Evolutionary conservation across 2,797 vertebrate species (phyloP).

Genomic region (Onychomys arenicola): DNA sequence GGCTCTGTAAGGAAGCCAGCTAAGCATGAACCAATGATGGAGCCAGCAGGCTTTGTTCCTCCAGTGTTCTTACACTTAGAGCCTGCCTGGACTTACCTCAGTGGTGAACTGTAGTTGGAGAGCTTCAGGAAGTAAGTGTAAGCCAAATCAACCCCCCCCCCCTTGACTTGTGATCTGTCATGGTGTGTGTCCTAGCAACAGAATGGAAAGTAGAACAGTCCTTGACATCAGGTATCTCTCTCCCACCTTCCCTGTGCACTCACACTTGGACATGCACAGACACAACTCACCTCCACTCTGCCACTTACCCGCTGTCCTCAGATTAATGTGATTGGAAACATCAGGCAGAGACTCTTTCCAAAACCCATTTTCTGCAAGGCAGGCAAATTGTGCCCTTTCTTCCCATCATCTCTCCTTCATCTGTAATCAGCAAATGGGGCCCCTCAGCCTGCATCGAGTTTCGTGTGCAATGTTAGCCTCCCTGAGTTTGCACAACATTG

Average conservation of each 20-base stretch:
- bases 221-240: neutral
- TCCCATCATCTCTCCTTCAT: conserved; percentile 77
- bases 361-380: conserved; percentile 74
- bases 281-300: conserved; percentile 34
- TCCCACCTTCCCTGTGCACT: neutral
- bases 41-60: neutral
- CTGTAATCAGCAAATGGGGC: conserved; percentile 66
- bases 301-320: conserved; percentile 65
- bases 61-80: neutral
- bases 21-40: neutral
- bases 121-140: neutral
- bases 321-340: conserved; percentile 76
- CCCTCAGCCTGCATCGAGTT: conserved; percentile 53
- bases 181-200: neutral
- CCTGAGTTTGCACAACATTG: conserved; percentile 66
- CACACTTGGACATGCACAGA: neutral
- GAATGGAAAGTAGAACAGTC: neutral
- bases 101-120: neutral
- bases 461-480: conserved; percentile 64
- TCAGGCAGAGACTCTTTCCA: conserved; percentile 78
- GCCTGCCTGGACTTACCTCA: neutral
- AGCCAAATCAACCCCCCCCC: neutral
- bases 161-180: neutral
- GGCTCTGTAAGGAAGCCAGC: neutral
- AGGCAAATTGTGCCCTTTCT: conserved; percentile 69